Conservation (phyloP, 2,797 vertebrate species). For the Xyrichtys novacula region DNA sequence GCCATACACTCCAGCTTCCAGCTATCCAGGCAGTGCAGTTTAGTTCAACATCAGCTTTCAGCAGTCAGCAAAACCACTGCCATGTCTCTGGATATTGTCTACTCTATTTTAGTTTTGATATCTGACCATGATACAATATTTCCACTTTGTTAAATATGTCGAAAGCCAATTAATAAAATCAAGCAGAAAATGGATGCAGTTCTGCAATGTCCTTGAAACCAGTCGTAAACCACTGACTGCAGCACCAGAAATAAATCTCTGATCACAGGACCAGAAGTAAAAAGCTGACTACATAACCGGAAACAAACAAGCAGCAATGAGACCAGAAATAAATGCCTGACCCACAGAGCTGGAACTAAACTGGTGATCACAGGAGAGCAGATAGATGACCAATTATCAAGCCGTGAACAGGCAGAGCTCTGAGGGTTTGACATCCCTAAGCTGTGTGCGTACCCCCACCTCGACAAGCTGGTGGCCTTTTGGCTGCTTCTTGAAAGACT, state of each 20-base stretch:
- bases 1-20: slow-evolving; percentile 8
- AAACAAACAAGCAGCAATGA: slow-evolving; percentile 74
- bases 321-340: slow-evolving; percentile 73
- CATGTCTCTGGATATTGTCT: background rate
- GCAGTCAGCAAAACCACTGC: background rate
- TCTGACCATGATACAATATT: slow-evolving; percentile 54
- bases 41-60: background rate
- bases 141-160: slow-evolving; percentile 62
- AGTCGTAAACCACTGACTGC: slow-evolving; percentile 63
- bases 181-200: slow-evolving; percentile 56
- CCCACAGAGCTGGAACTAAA: slow-evolving; percentile 77
- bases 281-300: slow-evolving; percentile 72
- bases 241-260: slow-evolving; percentile 68
- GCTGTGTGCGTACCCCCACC: slow-evolving; percentile 47
- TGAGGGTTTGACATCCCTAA: slow-evolving; percentile 74
- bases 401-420: slow-evolving; percentile 73
- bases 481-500: slow-evolving; percentile 69
- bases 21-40: slow-evolving; percentile 17
- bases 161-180: slow-evolving; percentile 69
- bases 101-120: slow-evolving; percentile 17
- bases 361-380: slow-evolving; percentile 79
- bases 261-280: slow-evolving; percentile 69
- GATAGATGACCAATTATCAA: slow-evolving; percentile 81
- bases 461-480: slow-evolving; percentile 69
- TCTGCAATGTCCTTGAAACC: slow-evolving; percentile 63